Evolutionary conservation across 2,113 vertebrate genomes (phyloP).

Genomic region (Hippocampus abdominalis): DNA sequence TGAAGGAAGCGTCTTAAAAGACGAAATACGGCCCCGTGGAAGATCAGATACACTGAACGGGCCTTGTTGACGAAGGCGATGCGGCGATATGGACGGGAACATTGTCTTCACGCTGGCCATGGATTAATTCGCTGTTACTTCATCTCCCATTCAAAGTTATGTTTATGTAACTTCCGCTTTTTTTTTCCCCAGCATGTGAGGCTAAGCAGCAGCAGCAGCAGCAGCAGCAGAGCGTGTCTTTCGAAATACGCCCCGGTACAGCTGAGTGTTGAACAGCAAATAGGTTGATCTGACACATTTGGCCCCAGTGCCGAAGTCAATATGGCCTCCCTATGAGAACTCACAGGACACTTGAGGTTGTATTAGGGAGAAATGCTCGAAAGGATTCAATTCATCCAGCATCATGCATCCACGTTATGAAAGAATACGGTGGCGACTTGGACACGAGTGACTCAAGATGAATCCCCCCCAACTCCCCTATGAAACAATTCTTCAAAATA

Average conservation of each 20-base stretch:
- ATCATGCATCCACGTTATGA: no score
- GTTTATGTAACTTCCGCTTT: conserved; percentile 34
- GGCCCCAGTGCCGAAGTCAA: background rate
- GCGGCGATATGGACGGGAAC: background rate
- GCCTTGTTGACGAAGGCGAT: conserved; percentile 15
- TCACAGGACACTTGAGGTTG: background rate
- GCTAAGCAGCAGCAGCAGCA: no score
- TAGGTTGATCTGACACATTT: background rate
- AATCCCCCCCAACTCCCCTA: no score
- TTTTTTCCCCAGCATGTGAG: conserved; percentile 17
- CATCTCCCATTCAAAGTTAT: conserved; percentile 2
- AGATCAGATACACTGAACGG: conserved; percentile 15
- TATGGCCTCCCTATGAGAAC: background rate
- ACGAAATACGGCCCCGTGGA: conserved; percentile 22
- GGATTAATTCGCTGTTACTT: background rate
- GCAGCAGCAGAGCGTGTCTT: conserved; percentile 18
- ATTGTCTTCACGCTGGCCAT: background rate
- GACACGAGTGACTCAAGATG: no score
- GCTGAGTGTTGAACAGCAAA: conserved; percentile 32
- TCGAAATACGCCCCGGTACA: conserved; percentile 26
- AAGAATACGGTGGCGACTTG: no score
- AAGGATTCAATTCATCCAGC: no score
- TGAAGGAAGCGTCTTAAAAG: conserved; percentile 27
- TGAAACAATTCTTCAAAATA: no score
- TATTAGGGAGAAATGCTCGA: no score